Percentiles rank a stretch among this genome's conserved stretches.
phyloP scores from a whole-genome alignment of 1,140 invertebrate species.

The Zaprionus davidi region DNA sequence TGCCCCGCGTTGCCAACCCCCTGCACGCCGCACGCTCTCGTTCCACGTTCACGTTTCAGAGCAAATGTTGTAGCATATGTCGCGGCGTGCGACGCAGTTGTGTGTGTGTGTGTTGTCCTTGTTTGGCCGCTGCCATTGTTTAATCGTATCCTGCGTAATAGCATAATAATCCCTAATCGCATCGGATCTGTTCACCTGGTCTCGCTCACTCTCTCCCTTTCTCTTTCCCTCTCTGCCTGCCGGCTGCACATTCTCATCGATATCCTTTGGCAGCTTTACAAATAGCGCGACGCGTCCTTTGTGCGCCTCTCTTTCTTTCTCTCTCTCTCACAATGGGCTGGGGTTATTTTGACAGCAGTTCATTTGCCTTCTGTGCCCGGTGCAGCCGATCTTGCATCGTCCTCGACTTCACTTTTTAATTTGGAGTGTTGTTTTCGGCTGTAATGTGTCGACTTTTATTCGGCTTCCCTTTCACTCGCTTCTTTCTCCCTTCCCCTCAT shows the following conservation, averaged over 20 bases:
- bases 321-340: slow-evolving; percentile 50
- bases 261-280: slow-evolving; percentile 59
- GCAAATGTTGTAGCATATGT: slow-evolving; percentile 68
- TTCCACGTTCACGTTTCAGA: background rate
- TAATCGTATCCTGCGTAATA: slow-evolving; percentile 83
- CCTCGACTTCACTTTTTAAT: slow-evolving; percentile 23
- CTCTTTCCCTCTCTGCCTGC: slow-evolving; percentile 13
- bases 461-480: slow-evolving; percentile 52
- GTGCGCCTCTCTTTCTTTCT: slow-evolving; percentile 49
- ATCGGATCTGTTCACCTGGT: slow-evolving; percentile 82
- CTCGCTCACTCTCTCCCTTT: slow-evolving; percentile 10
- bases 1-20: background rate
- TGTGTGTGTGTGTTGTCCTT: slow-evolving; percentile 54
- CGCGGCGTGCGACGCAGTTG: slow-evolving; percentile 76
- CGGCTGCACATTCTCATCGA: slow-evolving; percentile 76
- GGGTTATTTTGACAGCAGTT: slow-evolving; percentile 82
- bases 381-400: slow-evolving; percentile 27
- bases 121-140: slow-evolving; percentile 64
- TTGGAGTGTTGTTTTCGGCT: slow-evolving; percentile 26
- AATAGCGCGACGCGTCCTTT: slow-evolving; percentile 61
- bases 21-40: background rate
- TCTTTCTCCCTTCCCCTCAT: background rate
- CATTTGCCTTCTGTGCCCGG: slow-evolving; percentile 73
- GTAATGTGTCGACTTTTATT: slow-evolving; percentile 72
- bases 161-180: slow-evolving; percentile 83